Base-by-base conservation (phyloP, 2,113 vertebrate genomes). In the Tupaia tana region DNA sequence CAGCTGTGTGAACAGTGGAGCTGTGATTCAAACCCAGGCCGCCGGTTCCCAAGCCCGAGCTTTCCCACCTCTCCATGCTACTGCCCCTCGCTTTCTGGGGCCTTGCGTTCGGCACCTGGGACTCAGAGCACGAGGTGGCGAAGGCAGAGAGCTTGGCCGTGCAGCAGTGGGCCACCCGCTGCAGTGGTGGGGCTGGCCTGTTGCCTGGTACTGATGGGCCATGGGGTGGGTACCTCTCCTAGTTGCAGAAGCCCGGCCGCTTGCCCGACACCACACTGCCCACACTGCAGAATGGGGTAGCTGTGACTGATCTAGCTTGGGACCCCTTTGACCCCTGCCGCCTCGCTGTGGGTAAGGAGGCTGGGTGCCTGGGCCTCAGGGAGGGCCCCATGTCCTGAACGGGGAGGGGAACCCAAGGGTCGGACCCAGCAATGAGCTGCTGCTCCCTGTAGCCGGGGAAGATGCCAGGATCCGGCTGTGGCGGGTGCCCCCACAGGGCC, bases 401-500 rank as follows among this genome's bases (percentile, higher is more conserved):
- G 54, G 29, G 29, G 14, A 15, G 34, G 87, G 59, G 56, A 69
- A 10, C 67, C n/a, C 6, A 10, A 78, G 22, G n/a, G 1, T 43
- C 24, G 4, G 13, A 61, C 34, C 25, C 66, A 69, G 61, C 19
- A 25, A 84, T 6, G 14, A 64, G 11, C 27, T 20, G 3, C 24
- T 73, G 3, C 7, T 78, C 52, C 82, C 94, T 0, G 0, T 86
- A 99, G 99, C 99, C 7, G 99, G 99, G 0, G 99, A 99, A 61
- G 99, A 99, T 0, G 99, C 99, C 93, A 99, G 98, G 97, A 99
- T 99, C 97, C 99, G 99, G 7, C 97, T 99, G 67, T 99, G 99
- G 99, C 98, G 96, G 66, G 97, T 99, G 31, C 99, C 99, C 0
- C 22, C 98, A 3, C 98, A 98, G 24, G 99, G 99, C 13, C 97